Conservation (phyloP, 2,113 vertebrate genomes). For the Stigmatopora argus region DNA sequence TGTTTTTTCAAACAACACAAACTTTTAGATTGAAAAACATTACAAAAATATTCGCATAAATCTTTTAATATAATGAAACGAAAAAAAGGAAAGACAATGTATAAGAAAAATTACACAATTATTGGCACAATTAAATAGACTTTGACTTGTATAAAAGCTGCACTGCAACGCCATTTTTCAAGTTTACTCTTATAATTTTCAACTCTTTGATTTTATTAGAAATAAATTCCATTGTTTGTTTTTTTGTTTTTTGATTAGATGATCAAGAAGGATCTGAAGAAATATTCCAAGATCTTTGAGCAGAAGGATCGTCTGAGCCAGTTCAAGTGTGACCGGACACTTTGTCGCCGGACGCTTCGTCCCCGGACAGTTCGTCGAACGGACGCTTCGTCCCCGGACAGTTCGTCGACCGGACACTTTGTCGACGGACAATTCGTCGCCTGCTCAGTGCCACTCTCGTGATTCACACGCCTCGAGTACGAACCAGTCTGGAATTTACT, state of each 20-base stretch:
- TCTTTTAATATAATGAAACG: too few species aligned
- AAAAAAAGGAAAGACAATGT: too few species aligned
- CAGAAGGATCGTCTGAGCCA: conserved; percentile 99
- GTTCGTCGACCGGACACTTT: too few species aligned
- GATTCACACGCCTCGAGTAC: neutral
- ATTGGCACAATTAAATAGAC: neutral
- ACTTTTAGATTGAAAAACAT: too few species aligned
- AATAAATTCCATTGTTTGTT: neutral
- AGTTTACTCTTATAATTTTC: neutral
- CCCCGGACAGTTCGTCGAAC: too few species aligned
- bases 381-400: too few species aligned
- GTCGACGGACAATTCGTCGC: too few species aligned
- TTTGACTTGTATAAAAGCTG: neutral
- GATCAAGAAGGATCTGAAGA: conserved; percentile 98
- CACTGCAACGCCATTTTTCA: neutral
- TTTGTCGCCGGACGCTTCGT: too few species aligned
- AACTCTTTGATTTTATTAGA: neutral
- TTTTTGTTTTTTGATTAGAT: conserved; percentile 68
- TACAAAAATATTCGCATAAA: too few species aligned
- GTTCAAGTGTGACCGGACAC: too few species aligned
- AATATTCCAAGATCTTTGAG: conserved; percentile 98
- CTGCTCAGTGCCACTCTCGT: neutral
- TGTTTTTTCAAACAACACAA: too few species aligned
- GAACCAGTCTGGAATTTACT: neutral
- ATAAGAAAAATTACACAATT: neutral